These are phyloP conservation scores for Muscicapa striata DNA, from an alignment of 2,797 vertebrate genomes.

Conservation along the genomic window DNA sequence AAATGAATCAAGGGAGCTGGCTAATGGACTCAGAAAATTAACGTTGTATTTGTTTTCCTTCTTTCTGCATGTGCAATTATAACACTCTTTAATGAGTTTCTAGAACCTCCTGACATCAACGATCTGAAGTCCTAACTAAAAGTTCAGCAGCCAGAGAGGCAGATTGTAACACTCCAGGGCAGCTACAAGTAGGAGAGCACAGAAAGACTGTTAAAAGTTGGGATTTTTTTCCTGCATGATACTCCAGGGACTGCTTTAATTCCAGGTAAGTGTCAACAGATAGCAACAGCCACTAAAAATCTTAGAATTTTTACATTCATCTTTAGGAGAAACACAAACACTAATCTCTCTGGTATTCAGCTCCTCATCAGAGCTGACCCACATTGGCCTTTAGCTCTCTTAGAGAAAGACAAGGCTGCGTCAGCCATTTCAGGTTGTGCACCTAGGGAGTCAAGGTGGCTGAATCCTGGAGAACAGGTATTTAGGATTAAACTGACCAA, in stretches of 20 bases:
- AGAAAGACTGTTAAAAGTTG: not conserved
- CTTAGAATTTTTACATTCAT: not conserved
- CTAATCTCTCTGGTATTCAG: not conserved
- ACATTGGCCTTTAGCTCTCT: not conserved
- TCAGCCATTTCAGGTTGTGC: not conserved
- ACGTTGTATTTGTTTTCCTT: slow-evolving; percentile 48
- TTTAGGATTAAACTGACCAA: not conserved
- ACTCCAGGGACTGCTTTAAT: not conserved
- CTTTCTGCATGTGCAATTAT: slow-evolving; percentile 30
- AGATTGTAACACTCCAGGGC: not conserved
- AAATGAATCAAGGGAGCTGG: slow-evolving; percentile 43
- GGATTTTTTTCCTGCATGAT: rapidly evolving
- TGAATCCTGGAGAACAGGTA: not conserved
- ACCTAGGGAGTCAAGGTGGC: not conserved
- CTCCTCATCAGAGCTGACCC: not conserved
- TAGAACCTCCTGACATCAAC: not conserved
- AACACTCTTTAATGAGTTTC: slow-evolving; percentile 27
- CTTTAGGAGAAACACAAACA: not conserved
- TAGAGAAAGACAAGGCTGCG: not conserved
- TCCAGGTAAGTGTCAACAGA: not conserved
- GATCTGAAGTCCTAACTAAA: not conserved
- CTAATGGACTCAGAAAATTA: slow-evolving; percentile 44
- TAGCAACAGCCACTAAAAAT: not conserved
- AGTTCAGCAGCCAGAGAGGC: not conserved
- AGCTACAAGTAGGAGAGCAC: not conserved